Percentiles rank a stretch among this genome's conserved stretches.
phyloP scores from a whole-genome alignment of 2,113 vertebrate genomes.

The Ptychochromis oligacanthus region DNA sequence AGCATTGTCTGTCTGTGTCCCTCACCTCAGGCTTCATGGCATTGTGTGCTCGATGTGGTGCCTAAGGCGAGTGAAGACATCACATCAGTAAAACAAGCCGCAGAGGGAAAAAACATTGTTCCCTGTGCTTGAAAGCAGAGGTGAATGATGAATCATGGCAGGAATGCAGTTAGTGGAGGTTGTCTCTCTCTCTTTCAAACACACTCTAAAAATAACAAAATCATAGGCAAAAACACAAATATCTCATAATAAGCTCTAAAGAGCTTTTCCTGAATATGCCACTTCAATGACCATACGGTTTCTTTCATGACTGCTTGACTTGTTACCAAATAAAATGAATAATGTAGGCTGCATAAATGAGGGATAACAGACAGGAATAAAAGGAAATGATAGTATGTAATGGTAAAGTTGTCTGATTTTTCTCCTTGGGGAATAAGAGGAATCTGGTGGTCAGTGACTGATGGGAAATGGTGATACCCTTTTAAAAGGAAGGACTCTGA shows the following conservation, averaged over 20 bases:
- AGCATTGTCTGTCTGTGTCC: conserved; percentile 20
- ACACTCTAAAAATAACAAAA: conserved; percentile 1
- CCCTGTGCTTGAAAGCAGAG: conserved; percentile 19
- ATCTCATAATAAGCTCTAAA: conserved; percentile 14
- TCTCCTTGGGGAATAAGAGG: background rate
- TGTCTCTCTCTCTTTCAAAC: background rate
- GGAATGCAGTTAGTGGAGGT: background rate
- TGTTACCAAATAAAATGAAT: conserved; percentile 5
- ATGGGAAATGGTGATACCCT: background rate
- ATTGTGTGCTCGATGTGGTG: conserved; percentile 24
- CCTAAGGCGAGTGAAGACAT: conserved; percentile 47
- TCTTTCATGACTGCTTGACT: conserved; percentile 8
- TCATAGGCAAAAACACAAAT: background rate
- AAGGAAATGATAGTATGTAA: conserved; percentile 13
- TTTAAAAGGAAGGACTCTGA: conserved; percentile 6
- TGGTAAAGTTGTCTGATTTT: background rate
- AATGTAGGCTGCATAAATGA: background rate
- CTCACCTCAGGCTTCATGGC: conserved; percentile 35
- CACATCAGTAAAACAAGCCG: conserved; percentile 55
- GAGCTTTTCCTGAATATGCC: background rate
- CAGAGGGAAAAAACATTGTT: conserved; percentile 36
- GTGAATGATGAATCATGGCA: conserved; percentile 41
- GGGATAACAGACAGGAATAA: conserved; percentile 2
- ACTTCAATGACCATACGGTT: conserved; percentile 15
- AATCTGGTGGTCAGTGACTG: background rate